Evolutionary conservation across 2,113 vertebrate genomes (phyloP), one percentile per base, ranked within the genome.

Genomic region (Sander vitreus): DNA sequence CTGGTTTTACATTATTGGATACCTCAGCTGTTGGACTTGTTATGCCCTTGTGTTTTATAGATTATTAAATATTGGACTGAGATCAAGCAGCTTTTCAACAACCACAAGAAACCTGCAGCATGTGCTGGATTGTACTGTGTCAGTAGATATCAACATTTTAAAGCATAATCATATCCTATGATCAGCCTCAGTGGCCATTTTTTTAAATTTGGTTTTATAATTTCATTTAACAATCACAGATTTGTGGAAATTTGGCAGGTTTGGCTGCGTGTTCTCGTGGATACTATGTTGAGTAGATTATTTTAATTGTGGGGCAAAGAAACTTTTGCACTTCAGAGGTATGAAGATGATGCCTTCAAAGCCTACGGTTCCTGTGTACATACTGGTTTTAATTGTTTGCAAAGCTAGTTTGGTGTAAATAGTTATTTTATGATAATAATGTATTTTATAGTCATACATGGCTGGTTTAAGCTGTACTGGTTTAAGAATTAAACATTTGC

Each of bases 361-460:
- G 66, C 23, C 25, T 76, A 6, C 6, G 33, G 77, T 75, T 85
- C 55, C 47, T 86, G 77, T 92, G 86, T 88, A 78, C 69, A 87
- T 77, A 54, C 75, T 76, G 78, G 76, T 89, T 90, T 90, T 85
- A 76, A 53, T 79, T 91, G 87, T 93, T 90, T 80, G 73, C 73
- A 78, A 86, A 86, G 76, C 47, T 78, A 67, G 76, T 89, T 77
- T 66, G 80, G 89, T 94, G 91, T 94, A 95, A 91, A 94, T 94
- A 89, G 76, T 90, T 88, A 87, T 94, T 92, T 94, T 91, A 91
- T 90, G 85, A 87, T 93, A 89, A 94, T 93, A 92, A 91, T 93
- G 92, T 88, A 90, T 95, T 95, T 94, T 94, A 72, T 89, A 89
- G 87, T 88, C 82, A 65, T 85, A 58, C 27, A 59, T 78, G 77